A percentile compares a stretch with the other conserved stretches of the same genome.
Conservation (phyloP, 2,888 invertebrate genomes). For the Tromatobia lineatoria region DNA sequence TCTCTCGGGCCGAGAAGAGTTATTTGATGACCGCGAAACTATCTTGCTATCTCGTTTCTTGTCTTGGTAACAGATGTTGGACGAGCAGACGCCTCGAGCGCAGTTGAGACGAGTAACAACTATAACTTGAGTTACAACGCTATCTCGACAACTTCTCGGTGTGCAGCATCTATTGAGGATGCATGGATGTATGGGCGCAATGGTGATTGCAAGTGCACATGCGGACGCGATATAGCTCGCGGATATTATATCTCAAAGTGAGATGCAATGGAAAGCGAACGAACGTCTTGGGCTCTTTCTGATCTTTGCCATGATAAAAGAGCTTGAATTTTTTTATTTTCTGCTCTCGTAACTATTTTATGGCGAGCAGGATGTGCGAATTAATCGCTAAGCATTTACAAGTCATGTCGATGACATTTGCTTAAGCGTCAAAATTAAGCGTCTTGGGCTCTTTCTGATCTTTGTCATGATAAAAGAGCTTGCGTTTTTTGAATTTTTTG, state of each 20-base stretch:
- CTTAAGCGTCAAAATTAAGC: background rate
- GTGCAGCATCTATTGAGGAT: conserved; percentile 12
- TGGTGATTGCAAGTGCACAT: conserved; percentile 18
- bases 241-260: conserved; percentile 35
- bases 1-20: conserved; percentile 4
- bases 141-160: conserved; percentile 13
- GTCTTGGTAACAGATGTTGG: conserved; percentile 59
- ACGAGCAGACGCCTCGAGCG: conserved; percentile 51
- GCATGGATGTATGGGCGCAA: background rate
- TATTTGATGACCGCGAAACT: conserved; percentile 46
- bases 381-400: background rate
- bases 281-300: conserved; percentile 15
- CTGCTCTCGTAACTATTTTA: background rate
- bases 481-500: background rate
- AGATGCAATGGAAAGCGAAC: conserved; percentile 30
- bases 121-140: conserved; percentile 36
- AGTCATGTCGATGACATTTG: background rate
- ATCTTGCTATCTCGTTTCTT: conserved; percentile 49
- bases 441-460: conserved; percentile 14
- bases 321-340: background rate
- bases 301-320: conserved; percentile 25
- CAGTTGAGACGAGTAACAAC: conserved; percentile 15
- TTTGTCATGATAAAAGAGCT: conserved; percentile 17
- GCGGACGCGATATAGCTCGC: background rate
- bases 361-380: background rate